Evolutionary conservation across 2,797 vertebrate species (phyloP), one percentile per base, ranked within the genome.

Genomic region (Petrocephalus schoutedeni): DNA sequence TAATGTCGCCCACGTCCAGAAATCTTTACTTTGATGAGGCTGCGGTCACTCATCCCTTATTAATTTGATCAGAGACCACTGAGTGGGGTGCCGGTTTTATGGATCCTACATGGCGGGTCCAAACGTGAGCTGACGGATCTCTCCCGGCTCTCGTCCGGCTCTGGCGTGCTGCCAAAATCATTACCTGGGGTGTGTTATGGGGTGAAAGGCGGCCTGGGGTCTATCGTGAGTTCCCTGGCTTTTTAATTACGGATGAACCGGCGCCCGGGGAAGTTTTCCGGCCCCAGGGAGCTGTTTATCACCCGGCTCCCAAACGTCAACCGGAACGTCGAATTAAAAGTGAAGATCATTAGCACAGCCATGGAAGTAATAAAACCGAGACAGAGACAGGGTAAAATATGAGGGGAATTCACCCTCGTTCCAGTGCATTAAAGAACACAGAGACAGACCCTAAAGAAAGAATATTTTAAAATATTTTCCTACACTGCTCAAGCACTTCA

Each of bases 221-320:
- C 64, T 36, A 23, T 54, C 1, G 3, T 8, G 1, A 83, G 12
- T 51, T n/a, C 82, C 51, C 21, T 0, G 4, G 51, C 82, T 85
- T 53, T 49, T 85, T 85, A 85, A 85, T 85, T 56, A 56, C 82
- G 6, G 82, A 56, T 85, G 51, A 85, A 85, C 51, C 4, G 23
- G 8, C 49, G 12, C 49, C 82, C 12, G 6, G n/a, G 82, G 21
- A 85, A 16, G 49, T 51, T 54, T 56, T 85, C 6, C 9, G 23
- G 49, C 32, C 41, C 64, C 36, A 12, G 28, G 49, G 10, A 51
- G 8, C 45, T 16, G 82, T 53, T 56, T 85, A 56, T 54, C 49
- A 54, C 5, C 21, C 21, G 8, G 49, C 21, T 32, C 51, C 36
- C 12, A 4, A 54, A 54, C 56, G 82, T 4, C 82, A 14, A 2